These are phyloP conservation scores for Cephus sareptanus DNA, from an alignment of 2,888 invertebrate genomes.

Conservation along the genomic window DNA sequence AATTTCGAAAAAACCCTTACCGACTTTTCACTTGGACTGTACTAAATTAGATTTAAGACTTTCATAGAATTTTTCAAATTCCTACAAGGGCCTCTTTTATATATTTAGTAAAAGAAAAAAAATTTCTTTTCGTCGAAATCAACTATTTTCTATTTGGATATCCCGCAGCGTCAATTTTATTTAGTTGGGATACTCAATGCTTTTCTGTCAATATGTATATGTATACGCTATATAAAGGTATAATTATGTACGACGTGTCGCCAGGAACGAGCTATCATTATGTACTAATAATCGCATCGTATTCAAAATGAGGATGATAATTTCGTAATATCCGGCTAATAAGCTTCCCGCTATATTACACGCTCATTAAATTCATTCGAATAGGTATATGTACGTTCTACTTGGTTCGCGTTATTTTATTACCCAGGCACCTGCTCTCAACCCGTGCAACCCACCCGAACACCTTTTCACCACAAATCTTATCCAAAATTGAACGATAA, in stretches of 20 bases:
- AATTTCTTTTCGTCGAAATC: not conserved
- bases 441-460: constrained; percentile 9
- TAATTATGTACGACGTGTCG: not conserved
- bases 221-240: not conserved
- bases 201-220: not conserved
- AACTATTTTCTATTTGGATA: not conserved
- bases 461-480: constrained; percentile 6
- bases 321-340: constrained; percentile 3
- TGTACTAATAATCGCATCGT: not conserved
- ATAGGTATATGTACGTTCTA: constrained; percentile 5
- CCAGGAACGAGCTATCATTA: not conserved
- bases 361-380: constrained; percentile 38
- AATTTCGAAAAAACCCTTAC: constrained; percentile 28
- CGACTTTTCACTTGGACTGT: not conserved
- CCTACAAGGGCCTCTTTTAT: not conserved
- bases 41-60: not conserved
- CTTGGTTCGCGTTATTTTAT: constrained; percentile 37
- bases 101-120: not conserved
- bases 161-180: not conserved
- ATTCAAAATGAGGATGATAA: not conserved
- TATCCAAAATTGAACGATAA: constrained; percentile 8
- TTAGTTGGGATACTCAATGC: not conserved
- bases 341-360: constrained; percentile 1
- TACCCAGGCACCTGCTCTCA: constrained; percentile 37
- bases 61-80: not conserved